Percentiles rank a stretch among this genome's conserved stretches.
phyloP scores from a whole-genome alignment of 2,888 invertebrate species.

The Myopa testacea region DNA sequence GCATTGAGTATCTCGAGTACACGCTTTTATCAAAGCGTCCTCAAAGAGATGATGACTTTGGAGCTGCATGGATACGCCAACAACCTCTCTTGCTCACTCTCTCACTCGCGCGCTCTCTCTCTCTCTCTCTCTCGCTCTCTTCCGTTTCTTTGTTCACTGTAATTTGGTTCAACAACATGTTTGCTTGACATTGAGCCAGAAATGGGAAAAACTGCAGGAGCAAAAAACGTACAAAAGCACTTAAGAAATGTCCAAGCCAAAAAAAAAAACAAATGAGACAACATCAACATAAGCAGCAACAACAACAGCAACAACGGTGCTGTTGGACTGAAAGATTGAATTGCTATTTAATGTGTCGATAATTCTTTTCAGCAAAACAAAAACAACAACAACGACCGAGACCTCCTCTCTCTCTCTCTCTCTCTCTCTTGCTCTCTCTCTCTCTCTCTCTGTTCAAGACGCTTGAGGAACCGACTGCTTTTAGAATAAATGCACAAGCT shows the following conservation, averaged over 20 bases:
- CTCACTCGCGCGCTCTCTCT: neutral
- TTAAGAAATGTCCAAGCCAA: neutral
- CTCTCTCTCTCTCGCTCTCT: conserved; percentile 23
- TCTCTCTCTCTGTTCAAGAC: neutral
- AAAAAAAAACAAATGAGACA: neutral
- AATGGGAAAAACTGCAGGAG: conserved; percentile 18
- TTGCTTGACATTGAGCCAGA: conserved; percentile 58
- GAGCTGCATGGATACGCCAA: no score
- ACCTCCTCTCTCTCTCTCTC: neutral
- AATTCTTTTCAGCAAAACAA: conserved; percentile 19
- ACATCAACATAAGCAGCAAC: conserved; percentile 2
- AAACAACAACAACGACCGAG: conserved; percentile 6
- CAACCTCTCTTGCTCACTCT: neutral
- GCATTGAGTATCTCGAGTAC: neutral
- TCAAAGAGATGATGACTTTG: no score
- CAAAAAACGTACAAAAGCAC: neutral
- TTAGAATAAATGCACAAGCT: conserved; percentile 11
- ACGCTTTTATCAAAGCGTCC: no score
- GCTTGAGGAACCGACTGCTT: conserved; percentile 1
- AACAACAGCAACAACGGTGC: neutral
- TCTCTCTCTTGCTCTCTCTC: neutral
- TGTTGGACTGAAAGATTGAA: conserved; percentile 17
- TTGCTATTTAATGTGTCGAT: conserved; percentile 32
- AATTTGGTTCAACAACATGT: conserved; percentile 59
- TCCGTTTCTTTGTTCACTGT: conserved; percentile 28